Evolutionary conservation across 2,797 vertebrate species (phyloP), one percentile per base, ranked within the genome.

Genomic region (Eospalax fontanierii): DNA sequence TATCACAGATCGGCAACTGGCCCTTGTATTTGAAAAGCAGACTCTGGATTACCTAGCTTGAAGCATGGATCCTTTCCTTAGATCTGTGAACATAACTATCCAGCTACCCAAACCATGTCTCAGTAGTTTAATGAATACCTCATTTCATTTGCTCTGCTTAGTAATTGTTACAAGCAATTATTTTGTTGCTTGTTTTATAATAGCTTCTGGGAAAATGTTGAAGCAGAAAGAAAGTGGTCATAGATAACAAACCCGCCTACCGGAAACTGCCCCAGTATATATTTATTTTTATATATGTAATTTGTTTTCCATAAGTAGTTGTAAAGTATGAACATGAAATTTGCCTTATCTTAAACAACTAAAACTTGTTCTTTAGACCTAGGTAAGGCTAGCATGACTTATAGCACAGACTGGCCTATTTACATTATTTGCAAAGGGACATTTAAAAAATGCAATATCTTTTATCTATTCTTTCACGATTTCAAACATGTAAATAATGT

Each of bases 281-380:
- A 84, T 61, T 33, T 35, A n/a, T 61, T 28, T 61, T 30, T 61
- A 35, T 35, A n/a, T 59, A n/a, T 61, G n/a, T 18, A 75, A 87
- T 73, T 92, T 80, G 19, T 76, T 88, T 84, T 94, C n/a, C 59
- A 59, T 73, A 90, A 94, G 74, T 84, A 75, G 91, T 96, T 86
- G 61, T 54, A 46, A 89, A 87, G 6, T 80, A 0, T 38, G 21
- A 50, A 18, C 33, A 21, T 78, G 54, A 66, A 93, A 59, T 81
- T 90, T 71, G 70, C 30, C n/a, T 70, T 59, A 79, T 87, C 94
- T 76, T 80, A 71, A 90, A 46, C 68, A 12, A 0, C 28, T 82
- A n/a, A 93, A 66, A 79, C 9, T 79, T 83, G 65, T 74, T 92
- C 66, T 94, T 79, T 87, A 88, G 94, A 87, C 8, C 11, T 50